Conservation (phyloP, 2,113 vertebrate species). For the Casuarius casuarius region DNA sequence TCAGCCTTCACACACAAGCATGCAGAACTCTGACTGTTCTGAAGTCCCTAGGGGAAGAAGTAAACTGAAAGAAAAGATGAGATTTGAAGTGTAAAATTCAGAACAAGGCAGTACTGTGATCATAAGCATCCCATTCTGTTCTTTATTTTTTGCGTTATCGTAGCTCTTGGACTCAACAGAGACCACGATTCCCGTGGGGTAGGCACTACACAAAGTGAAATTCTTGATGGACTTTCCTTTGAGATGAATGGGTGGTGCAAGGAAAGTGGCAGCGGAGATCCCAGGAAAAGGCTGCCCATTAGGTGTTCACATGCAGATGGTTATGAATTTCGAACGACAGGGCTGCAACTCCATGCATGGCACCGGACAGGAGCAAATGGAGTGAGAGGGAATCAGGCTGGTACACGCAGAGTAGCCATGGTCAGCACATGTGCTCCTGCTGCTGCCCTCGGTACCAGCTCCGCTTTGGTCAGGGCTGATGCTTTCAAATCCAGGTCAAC, state of each 20-base stretch:
- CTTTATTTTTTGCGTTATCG: neutral
- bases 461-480: neutral
- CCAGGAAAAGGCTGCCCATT: neutral
- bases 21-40: neutral
- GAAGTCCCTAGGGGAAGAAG: neutral
- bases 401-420: neutral
- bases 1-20: neutral
- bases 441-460: neutral
- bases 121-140: neutral
- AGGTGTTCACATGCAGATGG: neutral
- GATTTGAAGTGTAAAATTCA: neutral
- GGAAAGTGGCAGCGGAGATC: neutral
- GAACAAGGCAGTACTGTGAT: neutral
- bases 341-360: neutral
- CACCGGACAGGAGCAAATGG: rapidly evolving
- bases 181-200: rapidly evolving
- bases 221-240: neutral
- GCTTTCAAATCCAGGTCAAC: neutral
- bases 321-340: neutral
- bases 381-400: neutral
- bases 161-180: neutral
- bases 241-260: neutral
- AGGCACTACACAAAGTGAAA: neutral
- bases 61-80: neutral
- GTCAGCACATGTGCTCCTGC: rapidly evolving